Base-by-base conservation (phyloP, 2,888 invertebrate species). In the Lepetodrilus schrolli region DNA sequence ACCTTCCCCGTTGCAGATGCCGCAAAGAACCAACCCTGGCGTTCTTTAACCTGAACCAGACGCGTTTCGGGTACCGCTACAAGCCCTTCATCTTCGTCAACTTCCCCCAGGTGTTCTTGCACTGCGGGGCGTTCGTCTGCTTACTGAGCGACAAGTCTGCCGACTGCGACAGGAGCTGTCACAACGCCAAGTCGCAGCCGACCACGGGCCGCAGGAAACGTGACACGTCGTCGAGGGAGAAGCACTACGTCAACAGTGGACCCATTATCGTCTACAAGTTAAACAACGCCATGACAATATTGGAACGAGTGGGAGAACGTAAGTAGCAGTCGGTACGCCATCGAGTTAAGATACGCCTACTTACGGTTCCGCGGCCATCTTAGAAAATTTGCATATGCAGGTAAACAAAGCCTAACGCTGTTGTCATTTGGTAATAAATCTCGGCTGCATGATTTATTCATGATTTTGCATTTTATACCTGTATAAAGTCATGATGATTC, bases 61-160 rank as follows among this genome's bases (percentile, higher is more conserved):
- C 84, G 1, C 73, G 78, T 71, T 85, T 82, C 66, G 87, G 84
- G 0, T 86, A 84, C 70, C 74, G 86, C 2, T 86, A 84, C 72
- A 83, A 84, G 76, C 82, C 86, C 1, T 86, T 89, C 72, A 80
- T 79, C 51, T 88, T 88, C 78, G 77, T 82, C 0, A 74, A 78
- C 26, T 81, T 72, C 43, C 65, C 74, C 13, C 66, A 78, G 34
- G 82, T 88, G 10, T 83, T 83, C 70, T 72, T 89, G 0, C 87
- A 87, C 74, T 88, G 88, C 74, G 78, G 83, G 34, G 84, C 84
- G 4, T 78, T 82, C 50, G 83, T 89, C n/a, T 89, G 89, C 73
- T 73, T 79, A 1, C 50, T 75, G 0, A 66, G 77, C 0, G 88
- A 87, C 65, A 81, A 81, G 58, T 80, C 70, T 13, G 74, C 74